Base-by-base conservation (phyloP, 2,888 invertebrate genomes). In the Caenorhabditis sp. region DNA sequence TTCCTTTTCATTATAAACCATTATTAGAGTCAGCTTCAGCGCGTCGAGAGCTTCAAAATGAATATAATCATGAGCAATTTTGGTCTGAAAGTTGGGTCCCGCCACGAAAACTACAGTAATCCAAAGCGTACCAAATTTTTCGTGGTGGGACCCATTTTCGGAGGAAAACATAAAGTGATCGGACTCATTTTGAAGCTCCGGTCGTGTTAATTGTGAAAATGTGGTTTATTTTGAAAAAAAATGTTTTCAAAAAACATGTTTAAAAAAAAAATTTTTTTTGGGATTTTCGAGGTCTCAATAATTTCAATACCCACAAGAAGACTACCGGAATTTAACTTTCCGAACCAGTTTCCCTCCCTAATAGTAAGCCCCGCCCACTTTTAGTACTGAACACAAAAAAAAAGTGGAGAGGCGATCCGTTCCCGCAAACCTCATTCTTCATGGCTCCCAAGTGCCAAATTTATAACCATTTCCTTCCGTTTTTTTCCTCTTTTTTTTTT, bases 391-490 rank as follows among this genome's bases (percentile, higher is more conserved):
- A 12, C 51, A 2, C 63, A 74, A 31, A 44, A 63, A 70, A 70
- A 70, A 70, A 38, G 38, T 10, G 12, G 12, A 6, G 2, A 38
- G 12, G 12, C 38, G 2, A 38, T 10, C 6, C 2, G 24, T 51
- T 51, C 24, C 44, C 51, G 31, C n/a, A 24, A 31, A 14, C 61
- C 38, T 22, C 31, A 16, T 73, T 19, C 41, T 72, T 64, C 28
- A 72, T 79, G 70, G 47, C 66, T 72, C 80, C 72, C 72, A 56
- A 44, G 70, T 58, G 80, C 70, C 80, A 66, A 64, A 80, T 80
- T 75, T 74, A 70, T 70, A 81, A 58, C 69, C 56, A 69, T 80
- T 41, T 58, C 35, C 26, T 26, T 14, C 68, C 24, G 26, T 7
- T 73, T 26, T 41, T 26, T 22, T 31, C 22, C 41, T 51, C 31